Evolutionary conservation across 2,113 vertebrate species (phyloP).

Genomic region (Anseranas semipalmata): DNA sequence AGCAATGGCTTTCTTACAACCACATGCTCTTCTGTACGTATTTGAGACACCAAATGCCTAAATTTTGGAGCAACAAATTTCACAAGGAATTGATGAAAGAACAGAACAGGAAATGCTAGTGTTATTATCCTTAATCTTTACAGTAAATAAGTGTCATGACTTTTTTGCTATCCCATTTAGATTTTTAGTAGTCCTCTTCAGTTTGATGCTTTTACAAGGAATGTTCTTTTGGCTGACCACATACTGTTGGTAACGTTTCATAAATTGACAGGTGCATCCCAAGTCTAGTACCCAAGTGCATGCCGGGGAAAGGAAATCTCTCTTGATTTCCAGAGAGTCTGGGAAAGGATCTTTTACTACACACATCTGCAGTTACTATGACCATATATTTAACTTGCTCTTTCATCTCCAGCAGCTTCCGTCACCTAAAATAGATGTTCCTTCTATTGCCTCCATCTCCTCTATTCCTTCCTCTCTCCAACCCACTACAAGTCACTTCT

Average conservation of each 20-base stretch:
- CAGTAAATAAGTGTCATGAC: neutral
- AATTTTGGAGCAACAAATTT: neutral
- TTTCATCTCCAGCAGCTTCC: neutral
- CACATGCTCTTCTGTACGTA: neutral
- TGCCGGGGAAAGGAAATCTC: neutral
- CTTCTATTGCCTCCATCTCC: neutral
- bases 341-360: neutral
- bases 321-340: neutral
- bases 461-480: neutral
- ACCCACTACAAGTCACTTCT: accelerated
- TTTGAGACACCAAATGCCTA: neutral
- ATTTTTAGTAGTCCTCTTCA: neutral
- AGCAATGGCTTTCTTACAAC: neutral
- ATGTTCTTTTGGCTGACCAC: neutral
- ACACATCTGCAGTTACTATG: neutral
- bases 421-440: neutral
- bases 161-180: neutral
- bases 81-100: neutral
- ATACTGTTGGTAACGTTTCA: neutral
- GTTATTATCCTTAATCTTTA: neutral
- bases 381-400: neutral
- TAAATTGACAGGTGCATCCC: neutral
- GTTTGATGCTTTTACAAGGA: neutral
- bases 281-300: neutral
- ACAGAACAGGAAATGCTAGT: neutral